Conservation (phyloP, 2,888 invertebrate genomes). For the Alcis repandata region DNA sequence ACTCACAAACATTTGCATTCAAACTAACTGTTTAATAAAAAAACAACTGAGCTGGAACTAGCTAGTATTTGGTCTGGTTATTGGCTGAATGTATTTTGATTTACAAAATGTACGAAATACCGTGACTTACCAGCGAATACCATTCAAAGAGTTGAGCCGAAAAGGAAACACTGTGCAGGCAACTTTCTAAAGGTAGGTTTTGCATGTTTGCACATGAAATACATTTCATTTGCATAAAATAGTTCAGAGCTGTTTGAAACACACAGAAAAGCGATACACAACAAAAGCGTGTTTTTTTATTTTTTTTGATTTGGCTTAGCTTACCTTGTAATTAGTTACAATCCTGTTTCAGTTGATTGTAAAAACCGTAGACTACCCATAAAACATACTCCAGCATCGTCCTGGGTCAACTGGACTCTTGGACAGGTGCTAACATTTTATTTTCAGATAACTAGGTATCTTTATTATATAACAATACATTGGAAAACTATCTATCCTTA, state of each 20-base stretch:
- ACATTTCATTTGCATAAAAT: slow-evolving; percentile 27
- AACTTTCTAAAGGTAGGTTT: slow-evolving; percentile 34
- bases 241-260: not conserved
- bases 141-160: slow-evolving; percentile 26
- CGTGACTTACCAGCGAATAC: slow-evolving; percentile 12
- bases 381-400: too few relatives aligned
- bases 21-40: not conserved
- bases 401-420: not conserved
- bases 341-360: too few relatives aligned
- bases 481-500: slow-evolving; percentile 8
- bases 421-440: not conserved
- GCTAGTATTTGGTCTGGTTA: not conserved
- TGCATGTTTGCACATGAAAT: slow-evolving; percentile 27
- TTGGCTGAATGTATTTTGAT: slow-evolving; percentile 41
- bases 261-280: too few relatives aligned
- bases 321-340: too few relatives aligned
- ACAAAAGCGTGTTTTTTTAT: too few relatives aligned
- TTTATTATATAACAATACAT: not conserved
- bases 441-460: not conserved
- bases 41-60: not conserved
- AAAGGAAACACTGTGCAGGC: slow-evolving; percentile 32
- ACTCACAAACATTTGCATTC: too few relatives aligned
- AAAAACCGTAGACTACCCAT: too few relatives aligned
- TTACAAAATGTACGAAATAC: slow-evolving; percentile 25
- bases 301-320: too few relatives aligned